Evolutionary conservation across 92 coral and sea anemone genomes (phyloP), one percentile per base, ranked within the genome.

Genomic region (Palythoa heliodiscus): DNA sequence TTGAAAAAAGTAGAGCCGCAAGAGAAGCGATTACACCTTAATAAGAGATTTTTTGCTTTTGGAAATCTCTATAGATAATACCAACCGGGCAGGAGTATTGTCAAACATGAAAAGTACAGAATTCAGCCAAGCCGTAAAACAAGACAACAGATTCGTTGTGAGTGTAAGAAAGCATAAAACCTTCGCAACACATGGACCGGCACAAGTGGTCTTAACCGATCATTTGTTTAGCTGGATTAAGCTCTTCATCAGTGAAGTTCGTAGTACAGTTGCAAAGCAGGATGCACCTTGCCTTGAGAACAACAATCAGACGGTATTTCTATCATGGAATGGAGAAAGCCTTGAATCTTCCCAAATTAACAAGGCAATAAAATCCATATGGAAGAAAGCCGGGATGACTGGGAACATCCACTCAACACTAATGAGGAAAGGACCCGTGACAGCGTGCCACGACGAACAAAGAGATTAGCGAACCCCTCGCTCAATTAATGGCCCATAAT

Each of bases 161-260:
- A 68, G 38, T 71, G 92, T 92, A 16, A 57, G 22, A 76, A 82
- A 89, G n/a, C 95, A 89, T 63, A 87, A 92, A 79, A 92, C 95
- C 12, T 54, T 87, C 13, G 73, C 75, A 39, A 82, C 83, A 70
- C 90, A 89, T 67, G 92, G 95, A 35, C 92, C 92, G 74, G 90
- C 95, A n/a, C 85, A 76, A 72, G 67, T 88, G 47, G 91, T 87
- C 47, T 60, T 92, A 43, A 87, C 70, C 82, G 7, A 57, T 7
- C 89, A 71, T 50, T 73, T 92, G 35, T 73, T 82, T 35, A 82
- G 77, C 61, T 92, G 91, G 95, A 35, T 84, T 61, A 69, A 69
- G 6, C 39, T 69, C 43, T 69, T 69, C 43, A 50, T 74, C 78
- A 74, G 78, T 74, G 61, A 80, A 48, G 86, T 90, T 71, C 64